phyloP scores from a whole-genome alignment of 2,888 invertebrate genomes.

The Pterostichus niger region DNA sequence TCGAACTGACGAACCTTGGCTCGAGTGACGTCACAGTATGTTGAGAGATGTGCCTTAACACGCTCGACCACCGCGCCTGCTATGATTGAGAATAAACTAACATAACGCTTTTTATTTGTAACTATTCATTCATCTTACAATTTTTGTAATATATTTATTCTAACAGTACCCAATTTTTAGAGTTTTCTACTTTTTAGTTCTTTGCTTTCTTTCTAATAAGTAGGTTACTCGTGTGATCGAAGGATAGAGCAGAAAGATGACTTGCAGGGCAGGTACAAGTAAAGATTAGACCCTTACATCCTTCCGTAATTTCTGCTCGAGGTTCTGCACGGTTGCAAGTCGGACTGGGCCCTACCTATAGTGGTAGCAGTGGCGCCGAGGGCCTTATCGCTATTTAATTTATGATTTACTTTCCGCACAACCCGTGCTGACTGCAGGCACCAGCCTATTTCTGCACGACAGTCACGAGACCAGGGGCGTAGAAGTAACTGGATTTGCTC shows the following conservation, averaged over 20 bases:
- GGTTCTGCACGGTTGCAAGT: not conserved
- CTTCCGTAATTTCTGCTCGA: constrained; percentile 52
- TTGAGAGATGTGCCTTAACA: too few relatives aligned
- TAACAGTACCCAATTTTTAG: too few relatives aligned
- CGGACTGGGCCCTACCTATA: constrained; percentile 33
- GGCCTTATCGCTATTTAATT: constrained; percentile 63
- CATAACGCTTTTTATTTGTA: too few relatives aligned
- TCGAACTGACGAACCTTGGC: too few relatives aligned
- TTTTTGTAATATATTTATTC: too few relatives aligned
- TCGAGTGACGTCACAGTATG: too few relatives aligned
- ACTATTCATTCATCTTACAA: too few relatives aligned
- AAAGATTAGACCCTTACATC: constrained; percentile 44
- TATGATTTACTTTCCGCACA: constrained; percentile 53
- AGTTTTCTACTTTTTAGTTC: too few relatives aligned
- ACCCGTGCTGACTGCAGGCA: constrained; percentile 17
- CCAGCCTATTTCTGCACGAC: constrained; percentile 1
- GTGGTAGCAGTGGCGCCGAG: constrained; percentile 25
- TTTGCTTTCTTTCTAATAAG: too few relatives aligned
- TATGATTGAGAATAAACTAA: too few relatives aligned
- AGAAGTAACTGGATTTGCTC: not conserved
- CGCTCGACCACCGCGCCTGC: too few relatives aligned
- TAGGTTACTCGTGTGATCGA: not conserved
- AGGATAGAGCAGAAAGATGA: not conserved
- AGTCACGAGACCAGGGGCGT: not conserved
- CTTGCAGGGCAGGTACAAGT: not conserved